A percentile compares a stretch with the other conserved stretches of the same genome.
These are phyloP conservation scores for Actinia tenebrosa DNA, from an alignment of 64 coral and sea anemone species.

Conservation along the genomic window DNA sequence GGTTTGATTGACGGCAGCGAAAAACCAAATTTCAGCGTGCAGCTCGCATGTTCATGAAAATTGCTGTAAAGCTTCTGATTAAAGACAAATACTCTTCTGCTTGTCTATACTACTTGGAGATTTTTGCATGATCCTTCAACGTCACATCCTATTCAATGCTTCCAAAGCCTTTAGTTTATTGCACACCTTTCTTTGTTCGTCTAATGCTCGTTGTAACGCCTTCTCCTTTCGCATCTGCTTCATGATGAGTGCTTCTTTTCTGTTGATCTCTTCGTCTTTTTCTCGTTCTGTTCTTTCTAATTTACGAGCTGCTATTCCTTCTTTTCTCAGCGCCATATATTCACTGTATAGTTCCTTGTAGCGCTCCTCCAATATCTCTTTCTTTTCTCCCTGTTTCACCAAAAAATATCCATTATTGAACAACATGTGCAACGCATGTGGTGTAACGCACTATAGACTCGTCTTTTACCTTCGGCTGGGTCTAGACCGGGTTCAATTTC, in stretches of 20 bases:
- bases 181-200: conserved; percentile 48
- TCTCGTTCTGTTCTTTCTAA: conserved; percentile 14
- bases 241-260: conserved; percentile 40
- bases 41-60: too few species aligned
- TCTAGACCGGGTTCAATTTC: too few species aligned
- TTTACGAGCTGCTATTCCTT: conserved; percentile 22
- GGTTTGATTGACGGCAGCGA: too few species aligned
- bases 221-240: conserved; percentile 31
- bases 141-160: too few species aligned
- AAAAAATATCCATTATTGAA: background rate
- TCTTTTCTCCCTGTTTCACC: conserved; percentile 33
- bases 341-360: conserved; percentile 36
- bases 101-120: too few species aligned
- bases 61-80: too few species aligned
- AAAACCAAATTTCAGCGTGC: too few species aligned
- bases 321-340: conserved; percentile 9
- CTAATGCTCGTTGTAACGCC: conserved; percentile 26
- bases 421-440: too few species aligned
- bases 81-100: too few species aligned
- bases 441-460: too few species aligned
- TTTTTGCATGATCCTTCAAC: too few species aligned
- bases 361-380: conserved; percentile 34
- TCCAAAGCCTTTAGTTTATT: background rate
- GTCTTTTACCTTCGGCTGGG: too few species aligned
- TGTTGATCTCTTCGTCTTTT: conserved; percentile 27